Base-by-base conservation (phyloP, 2,888 invertebrate species). In the Eilema sororculum region DNA sequence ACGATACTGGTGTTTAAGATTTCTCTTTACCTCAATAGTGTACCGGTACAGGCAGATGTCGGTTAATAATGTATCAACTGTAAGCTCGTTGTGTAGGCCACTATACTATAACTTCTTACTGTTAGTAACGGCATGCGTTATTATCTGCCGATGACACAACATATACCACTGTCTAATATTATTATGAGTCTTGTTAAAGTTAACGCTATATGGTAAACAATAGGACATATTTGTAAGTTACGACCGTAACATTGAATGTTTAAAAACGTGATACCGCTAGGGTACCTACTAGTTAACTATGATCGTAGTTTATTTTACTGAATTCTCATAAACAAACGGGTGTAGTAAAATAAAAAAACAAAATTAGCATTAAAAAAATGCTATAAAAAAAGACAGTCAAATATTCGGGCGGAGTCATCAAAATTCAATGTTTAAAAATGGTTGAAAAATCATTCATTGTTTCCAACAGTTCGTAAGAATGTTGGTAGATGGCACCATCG, bases 121-220 rank as follows among this genome's bases (percentile, higher is more conserved):
- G 90, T 90, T 90, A 89, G 75, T 93, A 94, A 94, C 93, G 93
- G 94, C 83, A 89, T 84, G 79, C 69, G 86, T 88, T 89, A 90
- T 90, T 91, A 91, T 90, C 83, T 86, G 77, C 78, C 86, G 86
- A 89, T 90, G 91, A 89, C 89, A 92, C 87, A 75, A 81, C 76
- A 72, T 65, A 62, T 72, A 68, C 67, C 70, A 62, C 37, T 65
- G 58, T 73, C 68, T 71, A 77, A 71, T 65, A 66, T 63, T 24
- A 58, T 75, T 75, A 79, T 61, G 62, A 30, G 67, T 59, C 64
- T 41, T n/a, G 66, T 60, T 57, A 81, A 71, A 65, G 67, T 77
- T 74, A 71, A 72, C 67, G 74, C 69, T 79, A 67, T 59, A 66
- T 56, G 66, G 52, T 60, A 63, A 69, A 81, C 76, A 81, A 81